A percentile compares a stretch with the other conserved stretches of the same genome.
phyloP scores from a whole-genome alignment of 2,797 vertebrate genomes.

The Coilia nasus region DNA sequence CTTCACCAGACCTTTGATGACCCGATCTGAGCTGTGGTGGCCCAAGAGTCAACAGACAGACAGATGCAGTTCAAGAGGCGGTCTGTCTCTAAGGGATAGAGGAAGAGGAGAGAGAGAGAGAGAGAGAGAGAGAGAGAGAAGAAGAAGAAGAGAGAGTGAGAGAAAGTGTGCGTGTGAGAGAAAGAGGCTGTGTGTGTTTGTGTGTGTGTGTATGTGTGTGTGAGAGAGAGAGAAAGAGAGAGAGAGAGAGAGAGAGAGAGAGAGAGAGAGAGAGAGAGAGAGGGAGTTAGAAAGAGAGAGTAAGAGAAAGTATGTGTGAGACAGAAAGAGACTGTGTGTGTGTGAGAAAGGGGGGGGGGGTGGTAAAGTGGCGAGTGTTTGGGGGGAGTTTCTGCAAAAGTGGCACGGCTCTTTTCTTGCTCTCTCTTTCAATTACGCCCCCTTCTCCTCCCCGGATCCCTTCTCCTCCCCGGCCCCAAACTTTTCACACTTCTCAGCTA shows the following conservation, averaged over 20 bases:
- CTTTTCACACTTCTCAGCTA: constrained; percentile 61
- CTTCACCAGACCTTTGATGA: neutral
- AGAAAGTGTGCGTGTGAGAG: too few relatives aligned
- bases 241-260: too few relatives aligned
- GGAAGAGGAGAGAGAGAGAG: neutral
- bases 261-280: constrained; percentile 16
- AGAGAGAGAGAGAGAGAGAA: constrained; percentile 9
- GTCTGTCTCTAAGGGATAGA: neutral
- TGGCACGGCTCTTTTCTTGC: constrained; percentile 23
- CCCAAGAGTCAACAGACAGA: neutral
- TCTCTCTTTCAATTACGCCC: constrained; percentile 54
- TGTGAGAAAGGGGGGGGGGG: neutral
- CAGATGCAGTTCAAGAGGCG: neutral
- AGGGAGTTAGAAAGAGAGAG: constrained; percentile 1
- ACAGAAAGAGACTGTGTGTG: neutral
- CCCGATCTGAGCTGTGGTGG: neutral
- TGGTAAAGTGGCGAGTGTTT: constrained; percentile 53
- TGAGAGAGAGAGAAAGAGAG: too few relatives aligned
- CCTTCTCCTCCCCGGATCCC: constrained; percentile 62
- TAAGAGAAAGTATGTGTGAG: neutral
- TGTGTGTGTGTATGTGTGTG: neutral
- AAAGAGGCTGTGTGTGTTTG: neutral
- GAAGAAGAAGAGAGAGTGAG: neutral
- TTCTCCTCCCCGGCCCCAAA: constrained; percentile 59
- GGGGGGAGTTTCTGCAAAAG: constrained; percentile 7